phyloP scores from a whole-genome alignment of 2,113 vertebrate species.

The Phycodurus eques region DNA sequence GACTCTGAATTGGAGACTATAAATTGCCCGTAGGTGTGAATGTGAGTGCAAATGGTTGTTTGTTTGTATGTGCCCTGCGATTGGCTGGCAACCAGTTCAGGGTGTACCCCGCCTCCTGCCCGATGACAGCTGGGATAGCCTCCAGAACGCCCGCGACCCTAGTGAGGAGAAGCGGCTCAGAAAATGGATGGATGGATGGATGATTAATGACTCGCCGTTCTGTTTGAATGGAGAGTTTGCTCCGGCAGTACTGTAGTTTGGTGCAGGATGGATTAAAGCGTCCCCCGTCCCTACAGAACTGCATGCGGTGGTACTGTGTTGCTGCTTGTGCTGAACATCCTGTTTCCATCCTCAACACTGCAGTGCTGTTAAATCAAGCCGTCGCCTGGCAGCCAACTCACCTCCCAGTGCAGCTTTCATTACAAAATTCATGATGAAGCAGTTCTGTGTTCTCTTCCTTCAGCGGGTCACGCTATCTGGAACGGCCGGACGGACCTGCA shows the following conservation, averaged over 20 bases:
- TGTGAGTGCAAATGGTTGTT: too few species aligned
- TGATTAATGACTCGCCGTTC: neutral
- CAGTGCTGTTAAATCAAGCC: conserved; percentile 70
- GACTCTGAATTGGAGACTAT: too few species aligned
- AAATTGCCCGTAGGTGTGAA: too few species aligned
- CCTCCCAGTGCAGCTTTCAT: conserved; percentile 75
- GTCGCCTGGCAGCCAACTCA: conserved; percentile 54
- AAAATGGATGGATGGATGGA: too few species aligned
- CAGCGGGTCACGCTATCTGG: conserved; percentile 44
- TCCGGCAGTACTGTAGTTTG: conserved; percentile 20
- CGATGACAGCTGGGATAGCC: too few species aligned
- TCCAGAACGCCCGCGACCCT: too few species aligned
- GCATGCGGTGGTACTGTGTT: conserved; percentile 4
- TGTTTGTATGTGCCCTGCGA: too few species aligned
- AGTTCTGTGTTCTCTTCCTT: conserved; percentile 60
- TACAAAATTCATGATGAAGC: conserved; percentile 76
- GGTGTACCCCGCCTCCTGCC: too few species aligned
- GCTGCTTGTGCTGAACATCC: conserved; percentile 28
- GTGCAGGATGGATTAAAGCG: conserved; percentile 35
- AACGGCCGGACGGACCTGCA: conserved; percentile 54
- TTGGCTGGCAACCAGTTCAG: too few species aligned
- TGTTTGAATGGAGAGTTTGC: conserved; percentile 9
- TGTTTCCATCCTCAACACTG: conserved; percentile 63
- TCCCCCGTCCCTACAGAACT: conserved; percentile 15
- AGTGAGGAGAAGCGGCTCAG: too few species aligned